Evolutionary conservation across 2,113 vertebrate genomes (phyloP), one percentile per base, ranked within the genome.

Genomic region (Orthonyx spaldingii): DNA sequence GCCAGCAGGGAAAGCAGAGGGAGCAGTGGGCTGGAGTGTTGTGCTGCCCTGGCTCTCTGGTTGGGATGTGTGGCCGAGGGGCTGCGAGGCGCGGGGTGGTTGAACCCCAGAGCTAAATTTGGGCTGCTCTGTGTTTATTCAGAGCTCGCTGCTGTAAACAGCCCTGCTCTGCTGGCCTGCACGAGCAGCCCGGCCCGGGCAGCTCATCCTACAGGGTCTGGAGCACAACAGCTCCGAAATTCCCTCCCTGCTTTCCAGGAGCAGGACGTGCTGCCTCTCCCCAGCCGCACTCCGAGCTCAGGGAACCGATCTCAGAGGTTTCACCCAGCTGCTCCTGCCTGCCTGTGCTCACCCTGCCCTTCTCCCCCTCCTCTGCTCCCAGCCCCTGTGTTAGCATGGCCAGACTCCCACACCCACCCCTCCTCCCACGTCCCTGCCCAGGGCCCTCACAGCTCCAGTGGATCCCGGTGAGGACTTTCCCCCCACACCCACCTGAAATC

Each of bases 81-180:
- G 26, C 84, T 72, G 69, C 1, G 16, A 60, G 60, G 84, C 7
- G 13, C 13, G 10, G 63, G 59, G 66, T 74, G 68, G 13, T 61
- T 92, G 93, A 94, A 90, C 68, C 64, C 50, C 12, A 39, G 21
- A 56, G 75, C 68, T 96, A 87, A 19, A 86, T 70, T 82, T 81
- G 86, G 85, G 64, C 56, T 61, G 46, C n/a, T 78, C 0, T 30
- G 11, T 41, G 59, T 87, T 95, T 93, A 50, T 60, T 79, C 84
- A 70, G 46, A 39, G 13, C 66, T 16, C 39, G 27, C 1, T 37
- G 72, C 32, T 46, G 88, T 72, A 85, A 87, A 76, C 70, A 91
- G 81, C 47, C 0, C 0, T 12, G 84, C 68, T 87, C 47, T 46
- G 61, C 13, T 56, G 60, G 65, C 63, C 17, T 30, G 55, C 26